Base-by-base conservation (phyloP, 2,888 invertebrate species). In the Erebia epiphron region DNA sequence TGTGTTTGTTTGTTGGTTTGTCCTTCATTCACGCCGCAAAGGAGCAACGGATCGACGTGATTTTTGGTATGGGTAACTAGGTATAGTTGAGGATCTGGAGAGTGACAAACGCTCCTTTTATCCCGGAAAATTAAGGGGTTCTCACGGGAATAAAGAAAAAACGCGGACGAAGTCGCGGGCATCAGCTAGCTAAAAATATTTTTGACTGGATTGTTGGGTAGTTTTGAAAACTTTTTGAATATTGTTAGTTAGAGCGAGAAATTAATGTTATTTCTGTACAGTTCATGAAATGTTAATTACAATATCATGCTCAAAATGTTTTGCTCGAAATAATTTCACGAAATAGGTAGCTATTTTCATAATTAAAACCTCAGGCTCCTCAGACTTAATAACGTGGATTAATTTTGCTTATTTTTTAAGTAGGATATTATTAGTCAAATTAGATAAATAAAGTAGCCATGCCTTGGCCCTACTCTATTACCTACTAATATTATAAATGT, bases 341-440 rank as follows among this genome's bases (percentile, higher is more conserved):
- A 54, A 54, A 4, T 13, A n/a, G n/a, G n/a, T n/a, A 46, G 46
- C 54, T 54, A 54, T 54, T 54, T 54, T 18, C 54, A 54, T 54
- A 16, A 54, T 18, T 52, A 54, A 18, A 54, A 54, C 18, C 54
- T 11, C 18, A 16, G 16, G 18, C 54, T 54, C 11, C 54, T 18
- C 18, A 16, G 16, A 54, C 54, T 54, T 18, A 54, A 18, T 54
- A 16, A 54, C 2, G 16, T 54, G 54, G 11, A 8, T 10, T 54
- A 2, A 54, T 16, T 16, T 54, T 18, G 54, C 10, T 54, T 16
- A 18, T 18, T 10, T 52, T 16, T 54, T 18, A 54, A 10, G 10
- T 54, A n/a, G n/a, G n/a, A 54, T 54, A 18, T 54, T 52, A 16
- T 52, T 14, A 49, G 49, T 11, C 49, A 49, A 14, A 5, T 49